Conservation (phyloP, 2,797 vertebrate genomes). For the Steatocranus sp. region DNA sequence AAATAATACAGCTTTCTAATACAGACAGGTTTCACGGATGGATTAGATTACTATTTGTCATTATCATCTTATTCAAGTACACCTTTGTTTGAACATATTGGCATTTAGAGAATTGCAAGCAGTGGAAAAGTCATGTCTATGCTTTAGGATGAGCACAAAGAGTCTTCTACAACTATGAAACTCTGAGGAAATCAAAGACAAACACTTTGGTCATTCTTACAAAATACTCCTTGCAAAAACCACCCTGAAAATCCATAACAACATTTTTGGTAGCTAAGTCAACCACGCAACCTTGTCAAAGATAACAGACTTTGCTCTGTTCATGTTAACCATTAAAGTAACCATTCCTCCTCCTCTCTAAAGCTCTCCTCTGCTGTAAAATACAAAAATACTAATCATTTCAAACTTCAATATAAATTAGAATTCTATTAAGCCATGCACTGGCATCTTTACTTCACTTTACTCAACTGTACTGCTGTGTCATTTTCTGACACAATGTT, state of each 20-base stretch:
- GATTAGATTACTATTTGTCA: not conserved
- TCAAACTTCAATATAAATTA: not conserved
- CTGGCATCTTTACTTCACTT: not conserved
- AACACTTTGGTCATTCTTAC: not conserved
- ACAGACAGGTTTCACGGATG: not conserved
- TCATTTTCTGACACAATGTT: not conserved
- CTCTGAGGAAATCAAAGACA: not conserved
- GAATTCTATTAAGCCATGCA: not conserved
- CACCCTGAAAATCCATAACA: not conserved
- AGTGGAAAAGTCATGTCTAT: not conserved
- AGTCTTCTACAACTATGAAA: not conserved
- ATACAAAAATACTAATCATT: not conserved
- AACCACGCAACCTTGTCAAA: not conserved
- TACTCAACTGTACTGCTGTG: not conserved
- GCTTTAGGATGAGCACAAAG: not conserved
- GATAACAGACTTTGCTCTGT: not conserved
- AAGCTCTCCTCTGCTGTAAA: not conserved
- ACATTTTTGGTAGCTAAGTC: not conserved
- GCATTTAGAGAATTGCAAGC: not conserved
- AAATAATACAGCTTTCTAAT: not conserved
- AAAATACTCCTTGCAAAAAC: not conserved
- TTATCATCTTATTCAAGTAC: not conserved
- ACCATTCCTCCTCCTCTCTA: not conserved
- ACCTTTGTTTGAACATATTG: not conserved
- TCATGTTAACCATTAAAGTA: constrained; percentile 7